Conservation (phyloP, 1,140 invertebrate genomes). For the Drosophila littoralis region DNA sequence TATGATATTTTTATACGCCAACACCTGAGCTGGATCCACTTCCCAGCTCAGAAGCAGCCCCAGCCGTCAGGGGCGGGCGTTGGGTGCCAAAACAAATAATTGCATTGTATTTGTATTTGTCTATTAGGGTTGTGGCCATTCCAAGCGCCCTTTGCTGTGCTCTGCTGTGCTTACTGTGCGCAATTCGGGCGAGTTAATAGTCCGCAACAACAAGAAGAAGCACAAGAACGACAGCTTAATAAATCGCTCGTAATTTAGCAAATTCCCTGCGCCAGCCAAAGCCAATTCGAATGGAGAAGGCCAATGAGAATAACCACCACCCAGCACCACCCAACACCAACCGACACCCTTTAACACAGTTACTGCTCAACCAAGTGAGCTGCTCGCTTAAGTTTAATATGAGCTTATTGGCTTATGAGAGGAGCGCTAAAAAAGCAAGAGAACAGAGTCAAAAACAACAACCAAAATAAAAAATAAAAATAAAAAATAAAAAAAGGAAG, state of each 20-base stretch:
- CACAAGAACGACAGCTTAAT: constrained; percentile 34
- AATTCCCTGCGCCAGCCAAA: constrained; percentile 59
- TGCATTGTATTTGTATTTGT: constrained; percentile 68
- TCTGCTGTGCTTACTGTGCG: constrained; percentile 44
- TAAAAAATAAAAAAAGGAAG: background rate
- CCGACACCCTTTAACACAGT: constrained; percentile 2
- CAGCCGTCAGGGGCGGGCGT: background rate
- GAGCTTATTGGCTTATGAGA: constrained; percentile 71
- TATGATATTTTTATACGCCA: constrained; percentile 7
- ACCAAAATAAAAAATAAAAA: background rate
- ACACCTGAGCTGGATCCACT: no score
- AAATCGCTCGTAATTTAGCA: constrained; percentile 69
- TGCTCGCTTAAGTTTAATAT: constrained; percentile 63
- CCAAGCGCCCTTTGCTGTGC: background rate
- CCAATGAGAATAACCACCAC: constrained; percentile 9
- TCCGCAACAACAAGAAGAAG: constrained; percentile 38
- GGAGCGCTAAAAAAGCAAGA: constrained; percentile 5
- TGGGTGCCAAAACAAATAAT: constrained; percentile 61
- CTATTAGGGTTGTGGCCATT: constrained; percentile 37
- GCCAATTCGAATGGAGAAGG: constrained; percentile 39
- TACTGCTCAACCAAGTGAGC: constrained; percentile 15
- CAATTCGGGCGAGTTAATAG: constrained; percentile 69
- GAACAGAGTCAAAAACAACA: constrained; percentile 8
- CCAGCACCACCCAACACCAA: background rate
- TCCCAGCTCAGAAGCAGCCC: no score